These are phyloP conservation scores for Tokudaia muenninki DNA, from an alignment of 2,797 vertebrate species.

Conservation along the genomic window DNA sequence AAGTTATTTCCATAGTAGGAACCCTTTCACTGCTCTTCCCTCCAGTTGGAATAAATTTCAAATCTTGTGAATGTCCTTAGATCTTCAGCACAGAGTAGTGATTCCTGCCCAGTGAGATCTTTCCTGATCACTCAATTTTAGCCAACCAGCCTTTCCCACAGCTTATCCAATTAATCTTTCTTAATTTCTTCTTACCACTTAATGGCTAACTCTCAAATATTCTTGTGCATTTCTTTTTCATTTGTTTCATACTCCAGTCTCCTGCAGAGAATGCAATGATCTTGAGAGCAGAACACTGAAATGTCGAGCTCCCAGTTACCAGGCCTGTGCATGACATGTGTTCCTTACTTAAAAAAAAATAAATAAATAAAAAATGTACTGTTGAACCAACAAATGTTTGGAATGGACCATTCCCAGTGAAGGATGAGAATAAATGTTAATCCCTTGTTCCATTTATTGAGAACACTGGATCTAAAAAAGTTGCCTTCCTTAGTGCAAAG, in stretches of 20 bases:
- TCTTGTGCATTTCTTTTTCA: not conserved
- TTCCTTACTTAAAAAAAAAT: not conserved
- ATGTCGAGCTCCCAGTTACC: not conserved
- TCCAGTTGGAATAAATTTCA: not conserved
- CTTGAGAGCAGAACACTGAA: not conserved
- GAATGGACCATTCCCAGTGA: not conserved
- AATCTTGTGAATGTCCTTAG: not conserved
- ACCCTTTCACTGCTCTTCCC: not conserved
- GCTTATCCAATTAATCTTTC: not conserved
- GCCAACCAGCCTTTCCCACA: not conserved
- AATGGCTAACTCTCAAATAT: not conserved
- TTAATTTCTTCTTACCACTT: not conserved
- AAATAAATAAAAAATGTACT: not conserved
- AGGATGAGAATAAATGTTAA: not conserved
- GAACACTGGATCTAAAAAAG: not conserved
- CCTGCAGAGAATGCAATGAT: not conserved
- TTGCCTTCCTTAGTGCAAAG: not conserved
- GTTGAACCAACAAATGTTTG: not conserved
- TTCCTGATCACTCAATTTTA: not conserved
- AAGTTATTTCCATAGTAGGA: not conserved
- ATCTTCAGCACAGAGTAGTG: not conserved
- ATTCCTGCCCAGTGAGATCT: not conserved
- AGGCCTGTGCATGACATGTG: not conserved
- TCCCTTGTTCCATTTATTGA: not conserved
- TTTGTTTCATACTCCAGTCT: not conserved